A percentile compares a stretch with the other conserved stretches of the same genome.
Conservation (phyloP, 2,113 vertebrate genomes). For the Thymallus thymallus region DNA sequence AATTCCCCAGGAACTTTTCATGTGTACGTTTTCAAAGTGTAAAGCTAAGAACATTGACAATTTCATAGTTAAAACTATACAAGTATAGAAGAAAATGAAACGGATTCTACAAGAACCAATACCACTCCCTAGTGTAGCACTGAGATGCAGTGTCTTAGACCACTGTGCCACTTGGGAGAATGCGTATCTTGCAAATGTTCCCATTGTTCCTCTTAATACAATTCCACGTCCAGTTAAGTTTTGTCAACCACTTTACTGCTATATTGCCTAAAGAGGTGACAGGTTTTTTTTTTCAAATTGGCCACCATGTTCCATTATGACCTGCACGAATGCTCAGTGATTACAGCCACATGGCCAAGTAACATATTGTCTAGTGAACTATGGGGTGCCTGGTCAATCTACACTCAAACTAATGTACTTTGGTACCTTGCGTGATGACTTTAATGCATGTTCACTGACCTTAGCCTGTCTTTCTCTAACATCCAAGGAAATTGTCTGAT, state of each 20-base stretch:
- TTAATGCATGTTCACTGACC: slow-evolving; percentile 36
- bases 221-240: too few relatives aligned
- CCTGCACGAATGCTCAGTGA: slow-evolving; percentile 18
- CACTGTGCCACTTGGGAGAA: too few relatives aligned
- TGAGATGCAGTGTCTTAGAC: too few relatives aligned
- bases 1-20: too few relatives aligned
- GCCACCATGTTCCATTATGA: not conserved
- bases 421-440: slow-evolving; percentile 33
- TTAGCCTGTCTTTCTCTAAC: not conserved
- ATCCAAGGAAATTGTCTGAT: not conserved
- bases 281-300: slow-evolving; percentile 8
- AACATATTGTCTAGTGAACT: slow-evolving; percentile 49
- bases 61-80: too few relatives aligned
- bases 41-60: too few relatives aligned
- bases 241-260: not conserved
- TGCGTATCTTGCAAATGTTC: too few relatives aligned
- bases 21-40: too few relatives aligned
- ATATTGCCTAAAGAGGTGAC: not conserved
- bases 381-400: slow-evolving; percentile 20
- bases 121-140: too few relatives aligned
- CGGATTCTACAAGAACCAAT: too few relatives aligned
- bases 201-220: too few relatives aligned
- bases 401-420: slow-evolving; percentile 42
- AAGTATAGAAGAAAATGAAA: too few relatives aligned
- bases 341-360: slow-evolving; percentile 37